These are phyloP conservation scores for Hemistola chrysoprasaria DNA, from an alignment of 2,888 invertebrate genomes.

Conservation along the genomic window DNA sequence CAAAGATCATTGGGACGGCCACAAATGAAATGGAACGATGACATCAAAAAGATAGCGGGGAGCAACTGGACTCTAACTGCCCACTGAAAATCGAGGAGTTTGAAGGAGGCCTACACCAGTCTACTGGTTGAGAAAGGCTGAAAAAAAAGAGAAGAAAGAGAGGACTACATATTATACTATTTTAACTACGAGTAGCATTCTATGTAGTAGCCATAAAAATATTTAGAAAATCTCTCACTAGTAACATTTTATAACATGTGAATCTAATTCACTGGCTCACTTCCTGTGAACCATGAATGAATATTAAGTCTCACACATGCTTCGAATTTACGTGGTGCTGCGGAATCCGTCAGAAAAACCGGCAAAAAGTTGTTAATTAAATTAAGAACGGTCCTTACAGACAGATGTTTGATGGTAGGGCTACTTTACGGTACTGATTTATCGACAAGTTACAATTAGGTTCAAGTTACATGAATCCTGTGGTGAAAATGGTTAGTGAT, in stretches of 20 bases:
- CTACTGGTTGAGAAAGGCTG: too few relatives aligned
- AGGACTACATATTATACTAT: too few relatives aligned
- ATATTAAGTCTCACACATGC: constrained; percentile 17
- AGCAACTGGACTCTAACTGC: too few relatives aligned
- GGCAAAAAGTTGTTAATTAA: constrained; percentile 58
- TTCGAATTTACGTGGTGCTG: constrained; percentile 14
- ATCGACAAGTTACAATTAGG: constrained; percentile 64
- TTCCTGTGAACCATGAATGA: constrained; percentile 9
- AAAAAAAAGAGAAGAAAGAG: too few relatives aligned
- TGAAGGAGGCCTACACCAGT: too few relatives aligned
- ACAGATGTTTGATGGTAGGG: constrained; percentile 37
- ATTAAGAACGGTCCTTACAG: constrained; percentile 54
- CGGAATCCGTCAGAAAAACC: constrained; percentile 30
- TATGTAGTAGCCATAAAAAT: too few relatives aligned
- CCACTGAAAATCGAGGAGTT: too few relatives aligned
- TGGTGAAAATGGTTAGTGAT: too few relatives aligned
- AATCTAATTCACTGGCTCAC: constrained; percentile 21
- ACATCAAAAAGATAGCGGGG: too few relatives aligned
- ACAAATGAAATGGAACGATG: too few relatives aligned
- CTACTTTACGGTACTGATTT: constrained; percentile 55
- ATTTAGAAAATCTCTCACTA: neutral
- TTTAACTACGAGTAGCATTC: too few relatives aligned
- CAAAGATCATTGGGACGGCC: too few relatives aligned
- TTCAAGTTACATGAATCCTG: constrained; percentile 65
- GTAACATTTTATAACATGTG: constrained; percentile 20